A percentile compares a stretch with the other conserved stretches of the same genome.
Evolutionary conservation across 2,797 vertebrate genomes (phyloP).

Genomic region (Holocentrus rufus): DNA sequence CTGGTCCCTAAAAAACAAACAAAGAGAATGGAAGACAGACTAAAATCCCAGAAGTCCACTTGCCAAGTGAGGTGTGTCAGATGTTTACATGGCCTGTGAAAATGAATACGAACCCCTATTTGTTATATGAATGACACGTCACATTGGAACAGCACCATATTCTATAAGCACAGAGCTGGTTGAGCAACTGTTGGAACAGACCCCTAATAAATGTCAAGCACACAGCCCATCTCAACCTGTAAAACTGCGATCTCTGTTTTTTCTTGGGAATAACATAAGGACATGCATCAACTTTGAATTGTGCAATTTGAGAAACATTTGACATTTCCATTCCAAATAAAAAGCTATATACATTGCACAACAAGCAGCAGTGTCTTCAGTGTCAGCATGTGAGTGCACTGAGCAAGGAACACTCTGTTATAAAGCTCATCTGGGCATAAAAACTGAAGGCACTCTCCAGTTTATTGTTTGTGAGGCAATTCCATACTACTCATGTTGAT

Average conservation of each 20-base stretch:
- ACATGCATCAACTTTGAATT: background rate
- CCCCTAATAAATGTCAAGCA: background rate
- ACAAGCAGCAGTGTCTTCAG: background rate
- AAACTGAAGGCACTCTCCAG: background rate
- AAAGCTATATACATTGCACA: slow-evolving; percentile 10
- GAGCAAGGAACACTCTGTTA: no score
- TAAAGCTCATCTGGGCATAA: no score
- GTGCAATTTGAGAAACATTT: background rate
- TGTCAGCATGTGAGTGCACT: background rate
- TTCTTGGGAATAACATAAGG: background rate
- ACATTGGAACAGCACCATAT: no score
- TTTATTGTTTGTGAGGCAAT: background rate
- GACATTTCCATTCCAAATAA: slow-evolving; percentile 4
- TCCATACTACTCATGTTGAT: background rate
- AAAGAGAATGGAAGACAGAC: no score
- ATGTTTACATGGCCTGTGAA: background rate
- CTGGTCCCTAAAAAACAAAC: no score
- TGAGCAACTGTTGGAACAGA: no score
- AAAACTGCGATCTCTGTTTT: background rate
- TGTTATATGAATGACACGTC: background rate
- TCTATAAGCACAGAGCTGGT: no score
- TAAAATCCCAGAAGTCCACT: no score
- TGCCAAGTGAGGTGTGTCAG: no score
- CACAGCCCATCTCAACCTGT: background rate
- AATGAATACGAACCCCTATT: background rate